Evolutionary conservation across 2,797 vertebrate species (phyloP).

Genomic region (Lagorchestes hirsutus): DNA sequence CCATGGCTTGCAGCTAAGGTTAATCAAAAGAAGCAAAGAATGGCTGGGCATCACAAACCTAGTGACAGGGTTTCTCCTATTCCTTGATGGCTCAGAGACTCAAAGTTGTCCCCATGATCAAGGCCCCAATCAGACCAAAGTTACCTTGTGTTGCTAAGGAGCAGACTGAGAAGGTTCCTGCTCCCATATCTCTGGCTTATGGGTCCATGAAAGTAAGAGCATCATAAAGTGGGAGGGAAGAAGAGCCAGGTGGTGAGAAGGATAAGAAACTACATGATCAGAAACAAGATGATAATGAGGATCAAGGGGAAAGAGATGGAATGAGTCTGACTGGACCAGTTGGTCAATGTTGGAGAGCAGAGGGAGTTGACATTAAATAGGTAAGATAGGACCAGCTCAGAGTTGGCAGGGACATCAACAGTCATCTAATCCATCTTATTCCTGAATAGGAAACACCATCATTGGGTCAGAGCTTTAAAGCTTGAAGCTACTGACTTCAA

Average conservation of each 20-base stretch:
- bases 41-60: neutral
- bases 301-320: neutral
- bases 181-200: neutral
- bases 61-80: neutral
- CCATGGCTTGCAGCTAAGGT: neutral
- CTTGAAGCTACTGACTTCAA: neutral
- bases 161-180: neutral
- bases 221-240: neutral
- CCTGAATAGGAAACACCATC: neutral
- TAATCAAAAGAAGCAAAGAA: neutral
- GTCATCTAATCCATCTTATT: neutral
- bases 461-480: neutral
- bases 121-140: neutral
- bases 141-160: neutral
- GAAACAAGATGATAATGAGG: neutral
- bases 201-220: neutral
- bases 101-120: neutral
- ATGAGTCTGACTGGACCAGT: neutral
- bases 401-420: neutral
- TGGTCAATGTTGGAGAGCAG: neutral
- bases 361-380: neutral
- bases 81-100: neutral
- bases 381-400: neutral
- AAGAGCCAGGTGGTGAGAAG: neutral
- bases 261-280: neutral